phyloP scores from a whole-genome alignment of 1,140 invertebrate species.

The Trichoplusia ni region DNA sequence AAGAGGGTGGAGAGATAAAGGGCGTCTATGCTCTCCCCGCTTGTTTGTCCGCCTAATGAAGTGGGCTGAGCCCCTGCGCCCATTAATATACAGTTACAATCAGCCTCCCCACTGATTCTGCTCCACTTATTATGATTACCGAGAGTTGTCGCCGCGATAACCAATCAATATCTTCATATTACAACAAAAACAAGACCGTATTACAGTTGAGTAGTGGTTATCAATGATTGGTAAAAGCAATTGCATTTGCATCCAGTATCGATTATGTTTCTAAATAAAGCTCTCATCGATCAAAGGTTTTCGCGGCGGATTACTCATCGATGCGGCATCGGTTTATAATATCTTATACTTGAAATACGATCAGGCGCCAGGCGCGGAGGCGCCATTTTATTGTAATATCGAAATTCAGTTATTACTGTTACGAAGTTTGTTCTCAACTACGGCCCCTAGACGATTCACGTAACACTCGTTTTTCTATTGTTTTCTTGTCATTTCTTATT shows the following conservation, averaged over 20 bases:
- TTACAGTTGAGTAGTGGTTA: not conserved
- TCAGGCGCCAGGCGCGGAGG: slow-evolving; percentile 45
- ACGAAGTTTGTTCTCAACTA: slow-evolving; percentile 17
- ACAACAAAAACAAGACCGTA: not conserved
- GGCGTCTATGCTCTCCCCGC: slow-evolving; percentile 50
- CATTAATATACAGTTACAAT: slow-evolving; percentile 65
- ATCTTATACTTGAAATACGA: slow-evolving; percentile 51
- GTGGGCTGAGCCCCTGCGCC: slow-evolving; percentile 53
- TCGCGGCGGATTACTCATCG: slow-evolving; percentile 49
- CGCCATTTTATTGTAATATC: not conserved
- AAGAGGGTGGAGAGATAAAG: slow-evolving; percentile 69
- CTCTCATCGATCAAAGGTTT: slow-evolving; percentile 45
- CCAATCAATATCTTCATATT: slow-evolving; percentile 1
- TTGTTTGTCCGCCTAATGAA: slow-evolving; percentile 77
- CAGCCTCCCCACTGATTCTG: slow-evolving; percentile 31
- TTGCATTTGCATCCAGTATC: slow-evolving; percentile 6
- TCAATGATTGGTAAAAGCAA: not conserved
- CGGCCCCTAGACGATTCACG: not conserved
- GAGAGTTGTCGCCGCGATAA: slow-evolving; percentile 3
- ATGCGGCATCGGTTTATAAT: slow-evolving; percentile 39
- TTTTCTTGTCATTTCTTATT: slow-evolving; percentile 22
- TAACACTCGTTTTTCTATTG: slow-evolving; percentile 14
- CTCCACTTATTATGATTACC: slow-evolving; percentile 30
- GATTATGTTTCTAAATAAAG: slow-evolving; percentile 9
- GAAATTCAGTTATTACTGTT: slow-evolving; percentile 13